Conservation (phyloP, 2,113 vertebrate genomes). For the Argyrosomus japonicus region DNA sequence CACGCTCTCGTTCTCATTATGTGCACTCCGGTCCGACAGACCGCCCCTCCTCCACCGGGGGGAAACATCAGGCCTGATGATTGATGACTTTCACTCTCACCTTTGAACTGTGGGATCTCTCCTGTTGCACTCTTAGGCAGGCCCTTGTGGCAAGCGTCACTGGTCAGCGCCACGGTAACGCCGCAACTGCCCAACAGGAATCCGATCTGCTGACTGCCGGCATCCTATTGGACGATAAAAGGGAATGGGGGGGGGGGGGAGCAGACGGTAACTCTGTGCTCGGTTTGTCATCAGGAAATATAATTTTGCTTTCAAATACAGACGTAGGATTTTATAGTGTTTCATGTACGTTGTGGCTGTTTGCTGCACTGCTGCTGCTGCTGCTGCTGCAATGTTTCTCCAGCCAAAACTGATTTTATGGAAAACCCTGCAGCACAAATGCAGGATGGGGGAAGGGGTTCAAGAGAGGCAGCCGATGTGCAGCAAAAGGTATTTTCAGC, state of each 20-base stretch:
- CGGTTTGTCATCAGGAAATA: neutral
- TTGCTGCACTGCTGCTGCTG: constrained; percentile 15
- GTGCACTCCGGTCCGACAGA: neutral
- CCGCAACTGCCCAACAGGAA: constrained; percentile 98
- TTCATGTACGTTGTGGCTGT: neutral
- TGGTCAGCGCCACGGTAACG: constrained; percentile 98
- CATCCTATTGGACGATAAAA: constrained; percentile 85
- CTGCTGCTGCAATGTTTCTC: neutral
- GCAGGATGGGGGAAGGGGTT: constrained; percentile 34
- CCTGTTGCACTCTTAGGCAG: constrained; percentile 97
- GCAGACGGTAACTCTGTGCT: neutral
- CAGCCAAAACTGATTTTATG: constrained; percentile 36
- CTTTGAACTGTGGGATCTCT: constrained; percentile 99
- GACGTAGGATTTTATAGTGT: neutral
- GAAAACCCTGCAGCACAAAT: constrained; percentile 61
- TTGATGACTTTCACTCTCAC: constrained; percentile 64
- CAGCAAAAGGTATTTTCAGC: constrained; percentile 48
- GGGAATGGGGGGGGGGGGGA: constrained; percentile 8
- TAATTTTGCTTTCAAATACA: neutral
- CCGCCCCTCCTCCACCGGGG: neutral
- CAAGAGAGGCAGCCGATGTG: constrained; percentile 4
- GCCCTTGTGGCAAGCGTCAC: constrained; percentile 97
- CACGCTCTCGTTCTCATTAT: neutral
- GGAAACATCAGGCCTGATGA: constrained; percentile 15
- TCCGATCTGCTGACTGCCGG: constrained; percentile 98